Evolutionary conservation across 2,888 invertebrate genomes (phyloP).

Genomic region (Heterodera filipjevi): DNA sequence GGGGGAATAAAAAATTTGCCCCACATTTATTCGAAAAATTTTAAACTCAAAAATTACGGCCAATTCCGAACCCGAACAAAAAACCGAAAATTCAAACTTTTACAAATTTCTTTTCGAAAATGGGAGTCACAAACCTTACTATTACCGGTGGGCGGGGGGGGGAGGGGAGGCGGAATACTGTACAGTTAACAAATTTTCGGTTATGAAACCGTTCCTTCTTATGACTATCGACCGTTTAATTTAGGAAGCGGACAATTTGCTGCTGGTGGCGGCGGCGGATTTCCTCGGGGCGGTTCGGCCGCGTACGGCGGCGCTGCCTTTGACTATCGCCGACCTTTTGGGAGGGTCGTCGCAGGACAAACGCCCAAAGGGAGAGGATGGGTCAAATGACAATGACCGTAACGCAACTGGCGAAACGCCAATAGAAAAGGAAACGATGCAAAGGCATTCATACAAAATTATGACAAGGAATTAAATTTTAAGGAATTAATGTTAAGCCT

Average conservation of each 20-base stretch:
- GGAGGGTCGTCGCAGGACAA: neutral
- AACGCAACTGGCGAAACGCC: neutral
- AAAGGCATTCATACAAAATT: neutral
- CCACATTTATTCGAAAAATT: too few species aligned
- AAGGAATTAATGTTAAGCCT: neutral
- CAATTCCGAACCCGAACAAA: too few species aligned
- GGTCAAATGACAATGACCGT: neutral
- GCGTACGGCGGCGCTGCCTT: conserved; percentile 1
- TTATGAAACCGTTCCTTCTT: too few species aligned
- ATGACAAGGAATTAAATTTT: neutral
- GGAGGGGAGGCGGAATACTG: neutral
- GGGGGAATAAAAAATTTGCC: too few species aligned
- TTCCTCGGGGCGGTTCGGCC: conserved; percentile 2
- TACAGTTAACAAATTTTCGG: too few species aligned
- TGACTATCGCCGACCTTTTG: conserved; percentile 6
- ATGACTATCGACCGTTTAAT: too few species aligned
- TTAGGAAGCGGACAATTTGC: conserved; percentile 8
- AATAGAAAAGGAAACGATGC: neutral
- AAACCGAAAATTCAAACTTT: too few species aligned
- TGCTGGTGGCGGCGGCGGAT: conserved; percentile 3
- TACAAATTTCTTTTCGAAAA: too few species aligned
- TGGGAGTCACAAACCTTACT: too few species aligned
- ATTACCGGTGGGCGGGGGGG: too few species aligned
- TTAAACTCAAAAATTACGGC: too few species aligned
- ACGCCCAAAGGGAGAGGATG: neutral